Evolutionary conservation across 2,888 invertebrate genomes (phyloP), one percentile per base, ranked within the genome.

Genomic region (Phytoseiulus persimilis): DNA sequence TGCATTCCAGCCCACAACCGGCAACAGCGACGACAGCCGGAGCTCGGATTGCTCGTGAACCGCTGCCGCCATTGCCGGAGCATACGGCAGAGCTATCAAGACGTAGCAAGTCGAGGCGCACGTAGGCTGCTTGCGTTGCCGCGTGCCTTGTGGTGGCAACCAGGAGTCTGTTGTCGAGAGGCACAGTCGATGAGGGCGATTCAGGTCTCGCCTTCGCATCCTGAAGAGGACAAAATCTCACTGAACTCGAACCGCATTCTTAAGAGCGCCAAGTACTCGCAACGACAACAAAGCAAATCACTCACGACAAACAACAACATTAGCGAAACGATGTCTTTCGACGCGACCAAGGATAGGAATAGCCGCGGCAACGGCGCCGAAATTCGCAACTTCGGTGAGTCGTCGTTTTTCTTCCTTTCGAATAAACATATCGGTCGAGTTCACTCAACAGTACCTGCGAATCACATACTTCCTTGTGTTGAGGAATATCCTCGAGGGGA

Each of bases 91-190:
- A 65, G 65, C 65, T 65, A 28, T 65, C 65, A 23, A 65, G 65
- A 65, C 65, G 65, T 23, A 65, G 65, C 18, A 23, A 65, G 65
- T 2, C 65, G 65, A 65, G 65, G 65, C 65, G 65, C 65, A 65
- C 65, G 65, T 65, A 65, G 65, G 65, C 65, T 65, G 65, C 65
- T 65, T 65, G 65, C 65, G 65, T 65, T 65, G 65, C 65, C 65
- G 65, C 14, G 65, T 65, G 65, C 65, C 65, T 65, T 65, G 65
- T 65, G 65, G 65, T 65, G 65, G 65, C 65, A 65, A 65, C 65
- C 65, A 65, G 18, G 65, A 1, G 14, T 65, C 18, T 65, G 65
- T 65, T 65, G 65, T 23, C 65, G 65, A 65, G 65, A 65, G 65
- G 65, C 65, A 65, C 65, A 65, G 65, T 65, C 65, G 65, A 65